Base-by-base conservation (phyloP, 2,797 vertebrate genomes). In the Acanthiza pusilla region DNA sequence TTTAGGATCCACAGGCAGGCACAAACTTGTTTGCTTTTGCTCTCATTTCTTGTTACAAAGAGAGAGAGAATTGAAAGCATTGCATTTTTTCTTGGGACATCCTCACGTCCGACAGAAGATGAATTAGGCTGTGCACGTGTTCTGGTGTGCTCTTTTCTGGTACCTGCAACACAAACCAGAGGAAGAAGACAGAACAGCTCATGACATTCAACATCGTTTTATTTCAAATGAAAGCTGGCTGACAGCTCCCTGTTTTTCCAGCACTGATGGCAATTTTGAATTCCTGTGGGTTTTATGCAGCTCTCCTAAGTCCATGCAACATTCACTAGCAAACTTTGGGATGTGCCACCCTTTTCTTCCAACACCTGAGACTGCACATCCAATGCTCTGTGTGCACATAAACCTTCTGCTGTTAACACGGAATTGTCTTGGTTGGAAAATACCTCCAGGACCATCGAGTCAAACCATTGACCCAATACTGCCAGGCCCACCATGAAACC, bases 351-450 rank as follows among this genome's bases (percentile, higher is more conserved):
- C 13, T 81, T 54, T 45, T 25, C 26, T 72, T 81, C 51, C 63
- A 68, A 1, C 3, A 6, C 26, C 17, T 36, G 13, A 54, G 6
- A 5, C 14, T 58, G 43, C 13, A 7, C 1, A 0, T 42, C 29
- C 38, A 38, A 1, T 16, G 18, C 8, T n/a, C 0, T 43, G 2
- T 13, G 18, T 26, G 34, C 2, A 27, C 7, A 10, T 5, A 43
- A 72, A 81, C 2, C 29, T 50, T 54, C 50, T 72, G 55, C 60
- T 61, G 13, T 38, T 43, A 25, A 14, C 11, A 7, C 6, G 11
- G 45, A 47, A 26, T 65, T 5, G 4, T 20, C 58, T 32, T 16
- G 45, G 45, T 7, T 77, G 26, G 40, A 60, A 84, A 72, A 84
- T 19, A 30, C n/a, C 20, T 23, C 50, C 51, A 50, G 38, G 14